Evolutionary conservation across 2,888 invertebrate species (phyloP).

Genomic region (Panzeria rudis): DNA sequence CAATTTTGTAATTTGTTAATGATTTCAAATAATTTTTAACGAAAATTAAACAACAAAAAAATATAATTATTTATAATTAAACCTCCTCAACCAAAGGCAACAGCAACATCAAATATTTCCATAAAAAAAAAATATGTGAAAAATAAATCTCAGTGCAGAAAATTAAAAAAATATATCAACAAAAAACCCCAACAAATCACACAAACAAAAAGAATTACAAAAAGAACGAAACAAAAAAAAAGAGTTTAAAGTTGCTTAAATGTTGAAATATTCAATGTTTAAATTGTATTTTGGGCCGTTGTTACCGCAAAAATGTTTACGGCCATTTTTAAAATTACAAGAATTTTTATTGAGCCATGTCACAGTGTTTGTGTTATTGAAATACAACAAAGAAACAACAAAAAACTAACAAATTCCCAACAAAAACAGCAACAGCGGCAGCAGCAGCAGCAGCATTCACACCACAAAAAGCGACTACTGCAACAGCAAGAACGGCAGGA

Average conservation of each 20-base stretch:
- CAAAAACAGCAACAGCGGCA: slow-evolving; percentile 51
- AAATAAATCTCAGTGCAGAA: slow-evolving; percentile 63
- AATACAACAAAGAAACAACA: slow-evolving; percentile 67
- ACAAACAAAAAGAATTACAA: slow-evolving; percentile 18
- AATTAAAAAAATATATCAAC: not conserved
- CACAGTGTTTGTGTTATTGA: slow-evolving; percentile 69
- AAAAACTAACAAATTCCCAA: slow-evolving; percentile 67
- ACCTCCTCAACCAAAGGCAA: slow-evolving; percentile 30
- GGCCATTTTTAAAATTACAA: slow-evolving; percentile 71
- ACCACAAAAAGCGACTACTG: slow-evolving; percentile 57
- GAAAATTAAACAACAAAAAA: slow-evolving; percentile 24
- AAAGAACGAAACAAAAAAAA: slow-evolving; percentile 67
- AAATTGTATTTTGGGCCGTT: slow-evolving; percentile 69
- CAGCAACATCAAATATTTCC: slow-evolving; percentile 30
- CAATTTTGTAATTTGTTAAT: slow-evolving; percentile 68
- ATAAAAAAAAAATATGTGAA: slow-evolving; percentile 44
- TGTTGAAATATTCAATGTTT: slow-evolving; percentile 71
- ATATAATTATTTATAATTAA: slow-evolving; percentile 71
- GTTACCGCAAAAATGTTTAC: slow-evolving; percentile 74
- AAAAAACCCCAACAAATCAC: not conserved
- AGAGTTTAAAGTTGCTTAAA: slow-evolving; percentile 68
- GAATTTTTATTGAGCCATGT: slow-evolving; percentile 70
- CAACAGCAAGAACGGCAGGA: slow-evolving; percentile 43
- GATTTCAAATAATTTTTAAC: slow-evolving; percentile 59
- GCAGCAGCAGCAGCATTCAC: slow-evolving; percentile 59